A percentile compares a stretch with the other conserved stretches of the same genome.
Conservation (phyloP, 2,888 invertebrate genomes). For the Deilephila porcellus region DNA sequence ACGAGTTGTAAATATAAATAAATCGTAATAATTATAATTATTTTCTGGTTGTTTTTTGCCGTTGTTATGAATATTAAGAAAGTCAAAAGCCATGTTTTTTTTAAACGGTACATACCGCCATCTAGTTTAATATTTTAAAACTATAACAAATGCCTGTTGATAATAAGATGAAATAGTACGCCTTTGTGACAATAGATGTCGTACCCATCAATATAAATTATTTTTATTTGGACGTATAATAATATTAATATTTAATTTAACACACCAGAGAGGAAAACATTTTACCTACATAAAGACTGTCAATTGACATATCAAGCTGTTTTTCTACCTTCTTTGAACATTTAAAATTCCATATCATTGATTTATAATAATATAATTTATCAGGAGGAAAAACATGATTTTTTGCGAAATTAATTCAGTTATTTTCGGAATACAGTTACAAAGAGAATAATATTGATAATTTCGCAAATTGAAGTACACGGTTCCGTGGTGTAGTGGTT, state of each 20-base stretch:
- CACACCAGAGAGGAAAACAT: no score
- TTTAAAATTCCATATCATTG: neutral
- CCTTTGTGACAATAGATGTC: neutral
- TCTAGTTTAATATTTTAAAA: neutral
- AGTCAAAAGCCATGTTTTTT: no score
- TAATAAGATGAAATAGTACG: neutral
- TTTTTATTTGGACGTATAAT: no score
- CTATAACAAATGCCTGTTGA: neutral
- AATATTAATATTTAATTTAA: no score
- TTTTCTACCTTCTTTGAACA: no score
- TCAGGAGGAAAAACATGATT: neutral
- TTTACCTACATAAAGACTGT: no score
- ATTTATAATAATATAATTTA: neutral
- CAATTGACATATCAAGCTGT: no score
- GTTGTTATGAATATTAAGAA: neutral
- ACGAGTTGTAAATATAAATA: neutral
- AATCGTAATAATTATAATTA: neutral
- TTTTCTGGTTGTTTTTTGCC: neutral
- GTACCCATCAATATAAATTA: neutral
- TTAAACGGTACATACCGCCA: neutral
- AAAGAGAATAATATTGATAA: conserved; percentile 27
- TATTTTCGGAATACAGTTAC: no score
- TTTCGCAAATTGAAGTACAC: fast-evolving
- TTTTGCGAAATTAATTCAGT: neutral
- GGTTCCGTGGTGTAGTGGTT: conserved; percentile 82